Evolutionary conservation across 92 coral and sea anemone species (phyloP).

Genomic region (Bergia puertoricense): DNA sequence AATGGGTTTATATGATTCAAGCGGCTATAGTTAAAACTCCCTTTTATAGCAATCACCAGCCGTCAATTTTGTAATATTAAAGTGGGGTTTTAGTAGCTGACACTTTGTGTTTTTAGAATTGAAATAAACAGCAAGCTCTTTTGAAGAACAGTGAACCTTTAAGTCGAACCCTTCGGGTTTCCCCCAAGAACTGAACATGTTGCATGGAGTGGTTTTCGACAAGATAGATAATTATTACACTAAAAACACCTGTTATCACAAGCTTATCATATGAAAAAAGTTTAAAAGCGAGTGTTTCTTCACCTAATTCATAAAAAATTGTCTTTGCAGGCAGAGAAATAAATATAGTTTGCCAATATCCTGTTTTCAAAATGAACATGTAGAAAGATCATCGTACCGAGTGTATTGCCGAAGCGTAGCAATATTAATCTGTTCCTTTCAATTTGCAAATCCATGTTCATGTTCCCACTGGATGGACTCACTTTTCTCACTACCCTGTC

Average conservation of each 20-base stretch:
- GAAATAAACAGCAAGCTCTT: background rate
- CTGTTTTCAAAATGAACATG: background rate
- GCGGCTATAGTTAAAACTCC: background rate
- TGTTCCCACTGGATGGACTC: background rate
- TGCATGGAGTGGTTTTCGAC: background rate
- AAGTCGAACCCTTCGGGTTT: background rate
- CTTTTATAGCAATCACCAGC: background rate
- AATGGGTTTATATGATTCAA: background rate
- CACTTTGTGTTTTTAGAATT: background rate
- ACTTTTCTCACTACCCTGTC: background rate
- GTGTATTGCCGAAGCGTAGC: background rate
- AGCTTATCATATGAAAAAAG: background rate
- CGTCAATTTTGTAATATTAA: conserved; percentile 10
- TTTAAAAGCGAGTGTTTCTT: background rate
- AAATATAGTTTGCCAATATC: background rate
- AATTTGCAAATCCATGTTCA: background rate
- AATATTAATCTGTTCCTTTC: too few relatives aligned
- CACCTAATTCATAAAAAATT: background rate
- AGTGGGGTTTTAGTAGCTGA: background rate
- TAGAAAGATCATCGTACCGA: background rate
- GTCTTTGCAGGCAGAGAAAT: background rate
- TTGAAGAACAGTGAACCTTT: background rate
- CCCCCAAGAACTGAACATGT: background rate
- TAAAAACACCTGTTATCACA: background rate
- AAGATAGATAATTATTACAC: background rate